Conservation (phyloP, 2,797 vertebrate species). For the Xyrichtys novacula region DNA sequence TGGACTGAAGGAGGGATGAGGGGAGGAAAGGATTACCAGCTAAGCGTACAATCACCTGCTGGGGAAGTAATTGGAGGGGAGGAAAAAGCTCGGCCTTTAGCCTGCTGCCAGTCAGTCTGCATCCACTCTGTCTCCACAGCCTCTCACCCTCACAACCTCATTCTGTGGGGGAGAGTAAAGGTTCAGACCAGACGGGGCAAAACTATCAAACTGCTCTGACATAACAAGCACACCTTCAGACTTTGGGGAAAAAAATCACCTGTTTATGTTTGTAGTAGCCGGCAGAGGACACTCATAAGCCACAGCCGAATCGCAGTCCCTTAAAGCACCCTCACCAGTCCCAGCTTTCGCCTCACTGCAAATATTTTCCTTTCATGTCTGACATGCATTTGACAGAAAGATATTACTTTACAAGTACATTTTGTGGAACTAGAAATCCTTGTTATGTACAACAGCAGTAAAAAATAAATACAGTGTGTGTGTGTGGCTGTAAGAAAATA, state of each 20-base stretch:
- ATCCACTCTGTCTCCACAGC: constrained; percentile 31
- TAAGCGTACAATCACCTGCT: constrained; percentile 59
- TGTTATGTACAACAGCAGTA: not conserved
- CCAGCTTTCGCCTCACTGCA: not conserved
- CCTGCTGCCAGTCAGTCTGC: constrained; percentile 33
- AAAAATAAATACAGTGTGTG: constrained; percentile 3
- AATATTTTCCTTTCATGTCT: not conserved
- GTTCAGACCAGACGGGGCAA: not conserved
- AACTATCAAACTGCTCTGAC: constrained; percentile 17
- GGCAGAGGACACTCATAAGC: not conserved
- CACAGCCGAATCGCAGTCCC: no score
- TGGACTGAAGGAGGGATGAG: constrained; percentile 11
- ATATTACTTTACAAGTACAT: no score
- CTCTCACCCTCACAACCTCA: constrained; percentile 12
- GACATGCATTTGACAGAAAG: not conserved
- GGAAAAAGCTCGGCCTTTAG: constrained; percentile 22
- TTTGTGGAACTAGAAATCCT: not conserved
- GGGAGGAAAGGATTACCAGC: constrained; percentile 55
- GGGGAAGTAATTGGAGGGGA: constrained; percentile 58
- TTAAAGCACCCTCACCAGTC: not conserved
- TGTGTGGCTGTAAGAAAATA: constrained; percentile 11
- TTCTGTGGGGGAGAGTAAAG: constrained; percentile 1
- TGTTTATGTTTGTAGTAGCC: not conserved
- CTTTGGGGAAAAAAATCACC: not conserved
- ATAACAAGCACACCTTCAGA: not conserved